Evolutionary conservation across 2,797 vertebrate genomes (phyloP).

Genomic region (Fundulus diaphanus): DNA sequence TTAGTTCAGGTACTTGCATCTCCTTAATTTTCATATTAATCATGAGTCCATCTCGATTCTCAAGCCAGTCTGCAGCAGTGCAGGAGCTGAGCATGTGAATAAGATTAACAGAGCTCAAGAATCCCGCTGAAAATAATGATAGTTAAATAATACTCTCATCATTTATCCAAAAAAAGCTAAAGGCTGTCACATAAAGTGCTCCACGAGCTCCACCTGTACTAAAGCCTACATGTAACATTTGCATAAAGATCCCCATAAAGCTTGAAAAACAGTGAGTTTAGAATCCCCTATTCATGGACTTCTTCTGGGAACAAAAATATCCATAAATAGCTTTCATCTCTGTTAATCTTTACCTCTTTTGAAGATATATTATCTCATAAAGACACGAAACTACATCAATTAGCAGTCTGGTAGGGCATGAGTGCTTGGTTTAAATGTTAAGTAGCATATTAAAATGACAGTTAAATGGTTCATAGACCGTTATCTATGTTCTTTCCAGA

Average conservation of each 20-base stretch:
- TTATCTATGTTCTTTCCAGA: constrained; percentile 79
- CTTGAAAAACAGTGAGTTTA: constrained; percentile 37
- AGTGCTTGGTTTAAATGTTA: constrained; percentile 93
- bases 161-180: constrained; percentile 72
- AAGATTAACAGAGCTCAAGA: constrained; percentile 87
- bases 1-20: constrained; percentile 97
- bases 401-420: constrained; percentile 87
- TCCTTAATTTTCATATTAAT: constrained; percentile 98
- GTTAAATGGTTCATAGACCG: constrained; percentile 89
- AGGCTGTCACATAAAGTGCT: constrained; percentile 25
- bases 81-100: constrained; percentile 87
- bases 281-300: constrained; percentile 41
- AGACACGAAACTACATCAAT: constrained; percentile 90
- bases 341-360: constrained; percentile 91
- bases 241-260: constrained; percentile 47
- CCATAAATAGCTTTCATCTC: constrained; percentile 84
- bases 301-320: constrained; percentile 56
- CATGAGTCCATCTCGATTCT: constrained; percentile 87
- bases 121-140: constrained; percentile 85
- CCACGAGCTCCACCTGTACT: constrained; percentile 28
- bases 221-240: constrained; percentile 62
- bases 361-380: constrained; percentile 95
- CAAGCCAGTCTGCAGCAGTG: constrained; percentile 83
- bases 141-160: constrained; percentile 72
- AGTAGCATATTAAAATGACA: constrained; percentile 95